These are phyloP conservation scores for Beroe ovata DNA, from an alignment of 37 sponge, comb jelly and placozoan species.

Conservation along the genomic window DNA sequence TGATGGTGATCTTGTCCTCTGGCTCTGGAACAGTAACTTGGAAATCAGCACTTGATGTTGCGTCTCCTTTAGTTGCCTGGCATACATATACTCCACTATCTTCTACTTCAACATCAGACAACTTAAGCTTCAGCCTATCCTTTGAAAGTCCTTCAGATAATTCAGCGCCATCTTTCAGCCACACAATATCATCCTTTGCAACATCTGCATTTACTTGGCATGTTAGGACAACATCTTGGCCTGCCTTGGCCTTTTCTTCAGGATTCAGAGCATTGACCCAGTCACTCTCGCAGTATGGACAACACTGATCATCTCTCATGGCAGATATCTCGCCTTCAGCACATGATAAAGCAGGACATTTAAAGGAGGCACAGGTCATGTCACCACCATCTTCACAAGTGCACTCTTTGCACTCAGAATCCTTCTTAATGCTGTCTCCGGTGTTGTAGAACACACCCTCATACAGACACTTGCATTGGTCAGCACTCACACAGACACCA, in stretches of 20 bases:
- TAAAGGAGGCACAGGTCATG: neutral
- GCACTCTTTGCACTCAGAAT: slow-evolving; percentile 5
- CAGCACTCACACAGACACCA: neutral
- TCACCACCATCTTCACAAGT: slow-evolving; percentile 11
- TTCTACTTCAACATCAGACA: neutral
- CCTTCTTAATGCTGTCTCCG: neutral
- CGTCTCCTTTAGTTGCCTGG: neutral
- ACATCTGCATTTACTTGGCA: neutral
- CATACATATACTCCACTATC: neutral
- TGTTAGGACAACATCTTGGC: neutral
- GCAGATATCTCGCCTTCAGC: neutral
- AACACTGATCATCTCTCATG: neutral
- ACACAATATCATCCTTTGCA: neutral
- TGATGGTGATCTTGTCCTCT: neutral
- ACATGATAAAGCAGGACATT: neutral
- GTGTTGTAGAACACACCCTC: slow-evolving; percentile 36
- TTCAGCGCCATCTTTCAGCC: neutral
- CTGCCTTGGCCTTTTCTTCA: neutral
- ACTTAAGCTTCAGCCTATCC: neutral
- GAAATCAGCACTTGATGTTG: neutral
- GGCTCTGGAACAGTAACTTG: neutral
- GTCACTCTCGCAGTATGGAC: slow-evolving; percentile 3
- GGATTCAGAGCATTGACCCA: slow-evolving; percentile 27
- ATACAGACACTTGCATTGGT: slow-evolving; percentile 33
- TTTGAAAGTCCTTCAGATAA: neutral